phyloP scores from a whole-genome alignment of 1,140 invertebrate species.

The Drosophila bocqueti region DNA sequence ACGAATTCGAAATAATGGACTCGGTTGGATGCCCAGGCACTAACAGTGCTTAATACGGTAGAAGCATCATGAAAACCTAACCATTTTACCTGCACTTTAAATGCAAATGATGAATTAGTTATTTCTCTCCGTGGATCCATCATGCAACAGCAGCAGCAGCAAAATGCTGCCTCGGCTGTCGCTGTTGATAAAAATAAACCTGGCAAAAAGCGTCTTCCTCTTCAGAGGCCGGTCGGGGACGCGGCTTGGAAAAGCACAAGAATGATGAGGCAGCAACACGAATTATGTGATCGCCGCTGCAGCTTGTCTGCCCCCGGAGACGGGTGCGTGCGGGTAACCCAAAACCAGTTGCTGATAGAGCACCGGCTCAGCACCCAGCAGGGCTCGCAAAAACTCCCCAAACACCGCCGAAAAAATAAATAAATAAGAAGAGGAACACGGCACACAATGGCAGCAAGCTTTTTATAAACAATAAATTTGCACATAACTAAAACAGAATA shows the following conservation, averaged over 20 bases:
- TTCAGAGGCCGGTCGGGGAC: slow-evolving; percentile 38
- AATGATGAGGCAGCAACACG: slow-evolving; percentile 81
- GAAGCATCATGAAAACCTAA: neutral
- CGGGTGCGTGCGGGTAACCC: slow-evolving; percentile 74
- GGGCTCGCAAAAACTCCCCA: slow-evolving; percentile 46
- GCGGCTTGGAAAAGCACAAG: slow-evolving; percentile 72
- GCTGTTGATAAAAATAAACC: slow-evolving; percentile 80
- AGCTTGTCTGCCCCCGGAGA: slow-evolving; percentile 45
- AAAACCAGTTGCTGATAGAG: slow-evolving; percentile 79
- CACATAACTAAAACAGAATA: slow-evolving; percentile 72
- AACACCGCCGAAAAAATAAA: slow-evolving; percentile 46
- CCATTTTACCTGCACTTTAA: slow-evolving; percentile 14
- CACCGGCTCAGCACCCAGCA: slow-evolving; percentile 41
- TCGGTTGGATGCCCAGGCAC: neutral
- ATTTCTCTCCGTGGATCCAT: slow-evolving; percentile 41
- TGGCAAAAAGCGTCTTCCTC: slow-evolving; percentile 63
- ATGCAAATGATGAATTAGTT: slow-evolving; percentile 18
- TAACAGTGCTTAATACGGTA: neutral
- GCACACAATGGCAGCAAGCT: slow-evolving; percentile 65
- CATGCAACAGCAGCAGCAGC: slow-evolving; percentile 78
- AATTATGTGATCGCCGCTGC: slow-evolving; percentile 78
- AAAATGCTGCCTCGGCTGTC: slow-evolving; percentile 63
- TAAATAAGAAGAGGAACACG: slow-evolving; percentile 22
- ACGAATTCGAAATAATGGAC: neutral
- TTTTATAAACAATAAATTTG: slow-evolving; percentile 73